A percentile compares a stretch with the other conserved stretches of the same genome.
phyloP scores from a whole-genome alignment of 2,113 vertebrate genomes.

The Cromileptes altivelis region DNA sequence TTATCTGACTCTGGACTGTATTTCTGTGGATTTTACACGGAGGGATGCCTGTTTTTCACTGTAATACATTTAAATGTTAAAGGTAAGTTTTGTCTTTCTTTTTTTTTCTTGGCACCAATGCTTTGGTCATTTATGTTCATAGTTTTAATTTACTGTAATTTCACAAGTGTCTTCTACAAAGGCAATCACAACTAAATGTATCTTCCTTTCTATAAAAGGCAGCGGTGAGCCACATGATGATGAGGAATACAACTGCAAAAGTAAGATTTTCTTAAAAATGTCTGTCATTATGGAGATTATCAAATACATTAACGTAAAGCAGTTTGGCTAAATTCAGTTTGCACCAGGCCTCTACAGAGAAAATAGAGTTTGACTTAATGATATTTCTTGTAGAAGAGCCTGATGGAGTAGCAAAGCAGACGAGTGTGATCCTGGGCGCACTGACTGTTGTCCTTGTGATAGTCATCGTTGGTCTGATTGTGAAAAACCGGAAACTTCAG shows the following conservation, averaged over 20 bases:
- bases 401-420: background rate
- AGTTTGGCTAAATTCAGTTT: background rate
- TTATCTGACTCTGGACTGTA: constrained; percentile 16
- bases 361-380: background rate
- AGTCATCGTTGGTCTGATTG: background rate
- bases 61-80: background rate
- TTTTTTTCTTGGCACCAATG: too few relatives aligned
- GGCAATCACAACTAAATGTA: too few relatives aligned
- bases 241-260: background rate
- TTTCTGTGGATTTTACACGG: background rate
- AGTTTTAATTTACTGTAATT: too few relatives aligned
- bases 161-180: too few relatives aligned
- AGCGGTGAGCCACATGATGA: background rate
- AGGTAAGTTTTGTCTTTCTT: constrained; percentile 8
- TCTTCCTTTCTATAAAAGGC: background rate
- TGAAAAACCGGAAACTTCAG: background rate
- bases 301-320: background rate
- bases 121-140: too few relatives aligned
- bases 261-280: background rate
- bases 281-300: background rate
- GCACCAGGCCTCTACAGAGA: background rate
- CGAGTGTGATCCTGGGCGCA: background rate
- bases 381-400: background rate
- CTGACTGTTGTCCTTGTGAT: background rate
- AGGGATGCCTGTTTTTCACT: accelerated